Percentiles rank a stretch among this genome's conserved stretches.
Conservation (phyloP, 2,113 vertebrate species). For the Chlorocebus sabaeus region DNA sequence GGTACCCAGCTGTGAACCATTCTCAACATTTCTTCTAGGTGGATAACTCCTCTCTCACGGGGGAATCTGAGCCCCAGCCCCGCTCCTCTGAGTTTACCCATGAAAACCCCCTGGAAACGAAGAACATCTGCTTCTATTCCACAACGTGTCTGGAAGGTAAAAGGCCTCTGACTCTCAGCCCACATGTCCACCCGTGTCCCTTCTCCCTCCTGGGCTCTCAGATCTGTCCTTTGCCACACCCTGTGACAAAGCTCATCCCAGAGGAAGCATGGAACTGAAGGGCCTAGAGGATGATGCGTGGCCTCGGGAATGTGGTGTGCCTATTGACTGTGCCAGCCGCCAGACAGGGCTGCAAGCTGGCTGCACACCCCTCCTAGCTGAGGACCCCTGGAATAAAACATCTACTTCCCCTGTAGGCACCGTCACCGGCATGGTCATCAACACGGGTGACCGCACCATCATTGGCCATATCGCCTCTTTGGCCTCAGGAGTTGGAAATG, state of each 20-base stretch:
- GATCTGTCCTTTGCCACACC: background rate
- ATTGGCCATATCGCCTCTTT: constrained; percentile 87
- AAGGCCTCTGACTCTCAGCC: background rate
- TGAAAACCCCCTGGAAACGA: constrained; percentile 86
- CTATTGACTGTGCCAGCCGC: background rate
- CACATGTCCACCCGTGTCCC: rapidly evolving
- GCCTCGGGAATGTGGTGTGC: background rate
- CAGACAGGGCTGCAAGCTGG: background rate
- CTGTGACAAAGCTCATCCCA: background rate
- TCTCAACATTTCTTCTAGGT: constrained; percentile 76
- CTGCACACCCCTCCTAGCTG: background rate
- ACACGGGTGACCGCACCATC: constrained; percentile 84
- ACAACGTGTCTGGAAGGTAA: constrained; percentile 88
- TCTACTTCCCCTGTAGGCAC: constrained; percentile 77
- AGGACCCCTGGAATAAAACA: background rate
- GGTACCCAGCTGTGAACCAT: background rate
- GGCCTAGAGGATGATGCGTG: background rate
- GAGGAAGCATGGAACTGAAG: background rate
- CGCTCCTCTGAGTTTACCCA: constrained; percentile 86
- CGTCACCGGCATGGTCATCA: constrained; percentile 85
- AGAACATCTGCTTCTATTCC: constrained; percentile 87
- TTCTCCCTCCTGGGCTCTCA: background rate
- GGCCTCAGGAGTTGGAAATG: constrained; percentile 83
- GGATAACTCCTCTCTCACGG: constrained; percentile 88
- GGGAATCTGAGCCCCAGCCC: constrained; percentile 86